These are phyloP conservation scores for Leucosticte australis DNA, from an alignment of 2,113 vertebrate species.

Conservation along the genomic window DNA sequence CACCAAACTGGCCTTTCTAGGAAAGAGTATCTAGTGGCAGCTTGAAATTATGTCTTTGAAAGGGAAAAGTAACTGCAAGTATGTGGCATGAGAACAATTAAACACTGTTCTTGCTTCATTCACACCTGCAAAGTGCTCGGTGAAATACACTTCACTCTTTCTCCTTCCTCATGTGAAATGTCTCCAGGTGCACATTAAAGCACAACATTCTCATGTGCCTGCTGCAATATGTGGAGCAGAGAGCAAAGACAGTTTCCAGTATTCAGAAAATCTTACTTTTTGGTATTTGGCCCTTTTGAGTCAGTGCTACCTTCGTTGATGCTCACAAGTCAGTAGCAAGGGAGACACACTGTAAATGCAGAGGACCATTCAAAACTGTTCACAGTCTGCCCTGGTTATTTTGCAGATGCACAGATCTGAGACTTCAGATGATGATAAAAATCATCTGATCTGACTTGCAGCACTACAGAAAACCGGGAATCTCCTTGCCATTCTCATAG, in stretches of 20 bases:
- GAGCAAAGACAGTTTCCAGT: background rate
- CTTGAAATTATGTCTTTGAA: background rate
- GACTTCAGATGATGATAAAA: background rate
- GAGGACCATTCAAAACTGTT: background rate
- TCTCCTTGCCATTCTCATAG: background rate
- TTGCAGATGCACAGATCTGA: background rate
- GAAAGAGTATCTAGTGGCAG: background rate
- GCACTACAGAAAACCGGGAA: background rate
- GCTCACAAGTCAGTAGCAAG: background rate
- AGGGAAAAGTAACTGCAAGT: background rate
- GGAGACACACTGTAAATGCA: background rate
- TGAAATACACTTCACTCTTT: background rate
- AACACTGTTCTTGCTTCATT: background rate
- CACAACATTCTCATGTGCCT: background rate
- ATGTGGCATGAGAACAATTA: slow-evolving; percentile 1
- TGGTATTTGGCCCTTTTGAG: background rate
- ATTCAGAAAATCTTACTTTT: background rate
- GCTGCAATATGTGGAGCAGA: background rate
- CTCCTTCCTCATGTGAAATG: background rate
- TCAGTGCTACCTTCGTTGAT: background rate
- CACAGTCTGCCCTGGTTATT: background rate
- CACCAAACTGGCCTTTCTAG: background rate
- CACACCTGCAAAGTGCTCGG: background rate
- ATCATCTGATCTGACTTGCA: background rate
- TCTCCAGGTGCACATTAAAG: background rate